Base-by-base conservation (phyloP, 2,797 vertebrate genomes). In the Liasis olivaceus region DNA sequence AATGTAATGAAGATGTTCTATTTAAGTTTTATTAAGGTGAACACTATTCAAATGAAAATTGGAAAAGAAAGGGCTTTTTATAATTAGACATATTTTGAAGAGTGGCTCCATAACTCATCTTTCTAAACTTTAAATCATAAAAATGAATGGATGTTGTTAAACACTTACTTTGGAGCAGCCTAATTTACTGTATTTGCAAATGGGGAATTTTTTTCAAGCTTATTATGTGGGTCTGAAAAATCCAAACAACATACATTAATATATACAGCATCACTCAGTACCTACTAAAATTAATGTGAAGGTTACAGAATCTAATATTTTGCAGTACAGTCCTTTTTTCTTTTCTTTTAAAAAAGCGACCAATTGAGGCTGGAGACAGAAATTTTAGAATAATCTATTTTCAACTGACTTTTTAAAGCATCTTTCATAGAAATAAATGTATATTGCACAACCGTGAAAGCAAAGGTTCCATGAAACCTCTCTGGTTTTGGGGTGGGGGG, bases 261-360 rank as follows among this genome's bases (percentile, higher is more conserved):
- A 99, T 99, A 98, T 98, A 99, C 99, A 99, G 98, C 98, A 97
- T 99, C 99, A 99, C 98, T 99, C 98, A 99, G 99, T 99, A 99
- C 99, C 99, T 99, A 99, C 98, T 99, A 99, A 99, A 99, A 99
- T 98, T 98, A 98, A 97, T 93, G 99, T 99, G 99, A 99, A 97
- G 97, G 97, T 98, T 98, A 98, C 97, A 98, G 98, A 98, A 97
- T 97, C 98, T 98, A 98, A 98, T 94, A 92, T 97, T 95, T 98
- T 98, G 98, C 98, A 98, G 98, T 98, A 99, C 98, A 98, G 98
- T 98, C 98, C 97, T 97, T 94, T 95, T 56, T 92, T 92, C 72
- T 95, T 95, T 90, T 93, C 92, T 95, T 96, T 90, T 64, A 97
- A 97, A 81, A 97, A 97, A 96, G 97, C 98, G 97, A 98, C 97